phyloP scores from a whole-genome alignment of 2,797 vertebrate species.

The Microcaecilia unicolor region DNA sequence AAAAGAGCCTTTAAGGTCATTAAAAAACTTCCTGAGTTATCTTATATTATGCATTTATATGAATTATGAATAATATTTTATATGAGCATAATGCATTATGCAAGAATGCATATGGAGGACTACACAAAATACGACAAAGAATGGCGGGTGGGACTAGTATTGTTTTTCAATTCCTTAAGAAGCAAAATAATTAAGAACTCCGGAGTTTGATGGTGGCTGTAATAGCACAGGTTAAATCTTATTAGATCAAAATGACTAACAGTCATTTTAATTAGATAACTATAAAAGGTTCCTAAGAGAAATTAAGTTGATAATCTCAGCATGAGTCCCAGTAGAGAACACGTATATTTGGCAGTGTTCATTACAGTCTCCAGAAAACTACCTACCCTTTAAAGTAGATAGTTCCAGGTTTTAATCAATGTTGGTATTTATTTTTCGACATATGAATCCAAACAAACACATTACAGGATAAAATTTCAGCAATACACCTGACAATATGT shows the following conservation, averaged over 20 bases:
- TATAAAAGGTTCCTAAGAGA: constrained; percentile 37
- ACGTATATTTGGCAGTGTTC: constrained; percentile 18
- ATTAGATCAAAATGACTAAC: constrained; percentile 24
- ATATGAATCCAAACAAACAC: no score
- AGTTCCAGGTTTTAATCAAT: constrained; percentile 41
- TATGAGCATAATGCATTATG: no score
- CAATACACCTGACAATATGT: no score
- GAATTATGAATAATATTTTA: no score
- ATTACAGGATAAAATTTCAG: no score
- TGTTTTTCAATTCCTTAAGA: no score
- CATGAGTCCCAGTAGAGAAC: constrained; percentile 27
- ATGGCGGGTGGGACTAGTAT: no score
- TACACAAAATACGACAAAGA: no score
- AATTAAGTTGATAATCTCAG: constrained; percentile 46
- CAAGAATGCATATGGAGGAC: no score
- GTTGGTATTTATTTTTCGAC: constrained; percentile 29
- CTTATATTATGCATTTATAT: no score
- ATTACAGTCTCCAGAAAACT: constrained; percentile 31
- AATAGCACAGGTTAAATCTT: constrained; percentile 35
- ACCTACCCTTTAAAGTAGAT: constrained; percentile 26
- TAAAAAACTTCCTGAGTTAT: no score
- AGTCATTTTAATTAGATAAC: constrained; percentile 31
- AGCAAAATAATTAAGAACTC: constrained; percentile 3
- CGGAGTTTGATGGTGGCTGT: constrained; percentile 8
- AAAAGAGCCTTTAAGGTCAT: no score